Percentiles rank a stretch among this genome's conserved stretches.
These are phyloP conservation scores for Eretmochelys imbricata DNA, from an alignment of 2,113 vertebrate species.

Conservation along the genomic window DNA sequence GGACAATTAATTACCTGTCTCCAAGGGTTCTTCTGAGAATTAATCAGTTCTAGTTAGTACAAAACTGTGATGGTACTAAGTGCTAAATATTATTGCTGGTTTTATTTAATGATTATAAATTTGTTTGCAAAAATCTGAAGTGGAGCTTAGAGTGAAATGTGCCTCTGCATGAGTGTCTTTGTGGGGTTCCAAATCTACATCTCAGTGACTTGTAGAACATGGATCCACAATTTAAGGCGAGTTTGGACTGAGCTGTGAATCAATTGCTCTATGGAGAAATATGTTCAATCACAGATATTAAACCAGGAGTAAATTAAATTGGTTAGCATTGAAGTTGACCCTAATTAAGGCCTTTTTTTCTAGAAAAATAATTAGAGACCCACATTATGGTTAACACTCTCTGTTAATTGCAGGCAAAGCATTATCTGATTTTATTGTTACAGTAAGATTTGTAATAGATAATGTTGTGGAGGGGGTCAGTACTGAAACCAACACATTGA, in stretches of 20 bases:
- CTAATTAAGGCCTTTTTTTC: constrained; percentile 83
- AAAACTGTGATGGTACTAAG: background rate
- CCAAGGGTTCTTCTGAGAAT: background rate
- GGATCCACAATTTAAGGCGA: background rate
- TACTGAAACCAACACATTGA: background rate
- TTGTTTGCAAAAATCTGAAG: background rate
- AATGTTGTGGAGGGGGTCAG: constrained; percentile 62
- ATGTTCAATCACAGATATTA: background rate
- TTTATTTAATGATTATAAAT: background rate
- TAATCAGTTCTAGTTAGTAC: background rate
- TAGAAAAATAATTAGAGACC: constrained; percentile 82
- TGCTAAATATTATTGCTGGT: background rate
- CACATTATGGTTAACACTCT: constrained; percentile 25
- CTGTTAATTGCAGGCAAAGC: constrained; percentile 27
- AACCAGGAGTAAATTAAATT: constrained; percentile 35
- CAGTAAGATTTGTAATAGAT: constrained; percentile 69
- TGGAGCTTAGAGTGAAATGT: background rate
- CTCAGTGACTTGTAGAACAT: background rate
- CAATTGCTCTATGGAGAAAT: constrained; percentile 13
- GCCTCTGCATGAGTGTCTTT: background rate
- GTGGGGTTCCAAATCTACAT: background rate
- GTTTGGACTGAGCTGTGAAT: background rate
- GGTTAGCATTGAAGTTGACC: constrained; percentile 26
- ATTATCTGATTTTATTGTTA: constrained; percentile 61
- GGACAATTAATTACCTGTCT: background rate